Base-by-base conservation (phyloP, 2,797 vertebrate genomes). In the Sibirionetta formosa region DNA sequence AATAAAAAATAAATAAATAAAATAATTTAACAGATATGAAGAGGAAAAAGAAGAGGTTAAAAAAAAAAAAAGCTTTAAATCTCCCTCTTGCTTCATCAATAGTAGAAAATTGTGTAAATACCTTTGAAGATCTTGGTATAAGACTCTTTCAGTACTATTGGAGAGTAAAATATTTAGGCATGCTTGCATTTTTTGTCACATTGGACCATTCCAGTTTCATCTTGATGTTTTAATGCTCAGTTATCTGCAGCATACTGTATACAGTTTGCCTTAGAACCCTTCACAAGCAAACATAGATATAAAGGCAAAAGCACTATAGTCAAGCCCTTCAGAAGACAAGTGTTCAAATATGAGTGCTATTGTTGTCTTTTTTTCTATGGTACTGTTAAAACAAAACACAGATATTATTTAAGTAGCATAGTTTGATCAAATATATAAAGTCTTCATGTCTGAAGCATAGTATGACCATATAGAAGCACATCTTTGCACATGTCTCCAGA, bases 11-110 rank as follows among this genome's bases (percentile, higher is more conserved):
- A 44, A 10, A 14, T 7, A 6, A 9, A 7, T 50, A 50, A 50
- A 50, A 26, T 50, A 50, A 50, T 50, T 50, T 50, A 0, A 22
- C 22, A 7, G 12, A 2, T 1, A 12, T 17, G n/a, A 4, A 17
- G 6, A 3, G 35, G 4, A 19, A 56, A 61, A 40, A 60, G 7
- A 54, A 16, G 15, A 56, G 1, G 8, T 14, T 22, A 36, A 54
- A 60, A 68, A 70, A 57, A 70, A 42, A 71, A 64, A 57, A 64
- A 50, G 3, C n/a, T 29, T 88, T n/a, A 35, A 20, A 63, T 66
- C 29, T 73, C 38, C 26, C 46, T 14, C 14, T 58, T 27, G 4
- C 54, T n/a, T 83, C 17, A 29, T 23, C 11, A 2, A n/a, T 54
- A 15, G 15, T 58, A 29, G 69, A 87, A 14, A 14, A 61, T 19